Percentiles rank a stretch among this genome's conserved stretches.
Evolutionary conservation across 1,140 invertebrate species (phyloP).

Genomic region (Maniola jurtina): DNA sequence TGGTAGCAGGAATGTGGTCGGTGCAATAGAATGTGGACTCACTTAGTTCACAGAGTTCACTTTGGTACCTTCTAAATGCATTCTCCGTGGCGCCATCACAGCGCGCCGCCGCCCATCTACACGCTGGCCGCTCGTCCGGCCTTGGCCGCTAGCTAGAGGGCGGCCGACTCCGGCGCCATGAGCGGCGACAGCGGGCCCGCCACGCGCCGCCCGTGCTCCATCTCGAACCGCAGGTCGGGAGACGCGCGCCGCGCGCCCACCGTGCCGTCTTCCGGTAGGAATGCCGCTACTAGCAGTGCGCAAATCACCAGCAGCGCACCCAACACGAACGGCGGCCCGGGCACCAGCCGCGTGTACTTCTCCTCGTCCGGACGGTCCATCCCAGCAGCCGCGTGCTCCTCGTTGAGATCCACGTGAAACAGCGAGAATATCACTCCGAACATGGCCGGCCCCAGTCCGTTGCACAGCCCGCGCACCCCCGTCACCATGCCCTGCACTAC

Average conservation of each 20-base stretch:
- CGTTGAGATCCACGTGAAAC: conserved; percentile 98
- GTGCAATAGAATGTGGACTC: conserved; percentile 52
- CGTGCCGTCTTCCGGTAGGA: conserved; percentile 89
- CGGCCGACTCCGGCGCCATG: conserved; percentile 87
- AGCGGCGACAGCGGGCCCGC: conserved; percentile 88
- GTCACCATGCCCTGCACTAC: conserved; percentile 99
- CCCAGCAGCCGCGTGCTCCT: conserved; percentile 77
- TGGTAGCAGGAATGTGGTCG: conserved; percentile 59
- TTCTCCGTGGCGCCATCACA: conserved; percentile 36
- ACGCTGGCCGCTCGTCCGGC: conserved; percentile 69
- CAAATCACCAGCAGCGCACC: conserved; percentile 97
- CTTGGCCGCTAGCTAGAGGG: conserved; percentile 79
- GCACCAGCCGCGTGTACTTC: conserved; percentile 85
- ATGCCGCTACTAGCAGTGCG: conserved; percentile 94
- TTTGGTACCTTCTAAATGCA: conserved; percentile 71
- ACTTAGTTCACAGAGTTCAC: conserved; percentile 61
- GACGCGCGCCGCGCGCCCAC: conserved; percentile 75
- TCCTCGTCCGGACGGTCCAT: conserved; percentile 51
- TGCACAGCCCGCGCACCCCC: conserved; percentile 95
- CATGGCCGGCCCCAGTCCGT: conserved; percentile 95
- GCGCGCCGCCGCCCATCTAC: conserved; percentile 48
- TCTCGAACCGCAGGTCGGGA: conserved; percentile 88
- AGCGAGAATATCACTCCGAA: conserved; percentile 99
- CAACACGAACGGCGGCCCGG: conserved; percentile 99
- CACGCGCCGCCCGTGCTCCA: conserved; percentile 86